Conservation (phyloP, 1,140 invertebrate species). For the Stegodyphus mimosarum region DNA sequence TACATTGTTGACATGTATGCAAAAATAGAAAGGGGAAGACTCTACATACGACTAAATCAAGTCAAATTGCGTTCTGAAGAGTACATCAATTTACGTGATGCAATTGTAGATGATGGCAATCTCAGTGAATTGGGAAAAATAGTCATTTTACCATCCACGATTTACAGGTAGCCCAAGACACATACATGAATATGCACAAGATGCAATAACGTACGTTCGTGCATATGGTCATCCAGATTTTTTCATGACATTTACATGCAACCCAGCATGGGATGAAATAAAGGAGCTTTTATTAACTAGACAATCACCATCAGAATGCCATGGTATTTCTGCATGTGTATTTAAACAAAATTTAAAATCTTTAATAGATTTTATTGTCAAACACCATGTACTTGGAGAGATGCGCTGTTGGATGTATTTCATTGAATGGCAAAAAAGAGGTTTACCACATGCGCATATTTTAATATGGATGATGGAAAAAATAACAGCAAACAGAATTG, state of each 20-base stretch:
- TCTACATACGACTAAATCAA: conserved; percentile 57
- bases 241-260: conserved; percentile 8
- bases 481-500: conserved; percentile 5
- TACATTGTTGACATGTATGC: too few relatives aligned
- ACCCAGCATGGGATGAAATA: conserved; percentile 2
- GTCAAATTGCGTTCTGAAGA: conserved; percentile 56
- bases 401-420: conserved; percentile 64
- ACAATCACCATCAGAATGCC: conserved; percentile 23
- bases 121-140: conserved; percentile 12
- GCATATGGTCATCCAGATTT: neutral
- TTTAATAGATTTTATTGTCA: neutral
- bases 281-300: neutral
- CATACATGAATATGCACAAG: too few relatives aligned
- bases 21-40: too few relatives aligned
- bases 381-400: neutral
- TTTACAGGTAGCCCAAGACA: too few relatives aligned
- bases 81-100: conserved; percentile 58
- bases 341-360: conserved; percentile 9
- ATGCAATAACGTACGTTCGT: neutral
- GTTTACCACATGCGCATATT: conserved; percentile 68
- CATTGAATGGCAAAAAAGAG: too few relatives aligned
- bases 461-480: conserved; percentile 63
- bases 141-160: conserved; percentile 49
- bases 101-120: conserved; percentile 31
- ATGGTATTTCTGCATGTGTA: conserved; percentile 21